Conservation (phyloP, 2,113 vertebrate genomes). For the Gorsachius goisagi region DNA sequence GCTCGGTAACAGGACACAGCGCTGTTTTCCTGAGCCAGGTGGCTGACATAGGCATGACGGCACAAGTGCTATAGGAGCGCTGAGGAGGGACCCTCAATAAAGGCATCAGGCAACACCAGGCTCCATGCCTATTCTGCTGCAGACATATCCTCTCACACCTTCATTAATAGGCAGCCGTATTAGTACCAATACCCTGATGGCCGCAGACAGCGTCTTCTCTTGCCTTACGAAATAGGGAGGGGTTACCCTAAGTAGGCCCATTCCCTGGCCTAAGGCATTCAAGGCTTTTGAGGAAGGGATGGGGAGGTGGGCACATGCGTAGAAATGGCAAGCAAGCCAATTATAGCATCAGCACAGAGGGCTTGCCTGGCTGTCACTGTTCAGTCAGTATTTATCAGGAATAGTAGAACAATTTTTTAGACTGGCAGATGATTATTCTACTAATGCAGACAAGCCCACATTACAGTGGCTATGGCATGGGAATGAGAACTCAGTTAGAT, state of each 20-base stretch:
- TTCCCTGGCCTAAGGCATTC: rapidly evolving
- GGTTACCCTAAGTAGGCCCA: not conserved
- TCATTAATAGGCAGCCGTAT: not conserved
- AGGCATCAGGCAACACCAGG: rapidly evolving
- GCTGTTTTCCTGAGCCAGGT: rapidly evolving
- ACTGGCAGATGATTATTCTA: not conserved
- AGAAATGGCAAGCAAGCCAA: not conserved
- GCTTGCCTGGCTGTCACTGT: not conserved
- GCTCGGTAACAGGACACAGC: not conserved
- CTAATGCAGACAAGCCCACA: not conserved
- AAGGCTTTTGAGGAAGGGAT: not conserved
- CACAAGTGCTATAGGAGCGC: rapidly evolving
- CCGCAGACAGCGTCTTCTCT: not conserved
- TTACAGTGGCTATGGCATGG: not conserved
- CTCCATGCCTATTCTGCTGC: rapidly evolving
- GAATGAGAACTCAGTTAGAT: not conserved
- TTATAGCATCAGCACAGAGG: not conserved
- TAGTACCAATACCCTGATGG: not conserved
- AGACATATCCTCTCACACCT: not conserved
- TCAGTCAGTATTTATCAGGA: not conserved
- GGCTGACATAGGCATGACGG: rapidly evolving
- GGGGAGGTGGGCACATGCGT: rapidly evolving
- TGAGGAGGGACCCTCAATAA: not conserved
- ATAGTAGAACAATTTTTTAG: not conserved
- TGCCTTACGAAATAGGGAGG: not conserved